phyloP scores from a whole-genome alignment of 2,113 vertebrate genomes.

The Varanus salvator region DNA sequence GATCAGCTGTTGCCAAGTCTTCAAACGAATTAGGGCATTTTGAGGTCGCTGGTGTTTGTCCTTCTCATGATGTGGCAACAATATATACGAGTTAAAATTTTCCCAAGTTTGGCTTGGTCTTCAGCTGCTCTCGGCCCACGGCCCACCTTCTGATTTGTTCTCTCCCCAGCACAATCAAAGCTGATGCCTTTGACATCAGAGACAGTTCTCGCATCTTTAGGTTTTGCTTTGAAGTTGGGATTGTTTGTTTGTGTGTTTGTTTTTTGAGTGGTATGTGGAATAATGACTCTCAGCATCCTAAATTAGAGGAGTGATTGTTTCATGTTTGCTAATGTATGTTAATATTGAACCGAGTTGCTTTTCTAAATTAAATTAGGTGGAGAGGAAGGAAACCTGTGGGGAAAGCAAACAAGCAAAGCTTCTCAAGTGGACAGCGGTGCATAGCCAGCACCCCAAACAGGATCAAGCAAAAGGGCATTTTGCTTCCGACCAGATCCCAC shows the following conservation, averaged over 20 bases:
- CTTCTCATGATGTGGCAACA: slow-evolving; percentile 60
- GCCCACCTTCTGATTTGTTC: background rate
- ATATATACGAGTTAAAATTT: slow-evolving; percentile 59
- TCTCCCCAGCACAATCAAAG: background rate
- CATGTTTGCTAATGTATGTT: background rate
- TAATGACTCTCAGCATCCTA: background rate
- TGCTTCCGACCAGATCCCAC: too few species aligned
- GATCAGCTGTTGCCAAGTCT: slow-evolving; percentile 64
- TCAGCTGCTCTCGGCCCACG: too few species aligned
- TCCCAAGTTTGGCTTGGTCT: background rate
- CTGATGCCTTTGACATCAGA: background rate
- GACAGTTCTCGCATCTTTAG: too few species aligned
- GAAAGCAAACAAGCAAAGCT: too few species aligned
- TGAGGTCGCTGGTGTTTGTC: slow-evolving; percentile 72
- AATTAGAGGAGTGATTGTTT: background rate
- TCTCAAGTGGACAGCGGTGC: too few species aligned
- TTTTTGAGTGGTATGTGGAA: background rate
- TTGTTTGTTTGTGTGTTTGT: too few species aligned
- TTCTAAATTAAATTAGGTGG: background rate
- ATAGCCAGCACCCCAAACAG: too few species aligned
- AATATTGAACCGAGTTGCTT: background rate
- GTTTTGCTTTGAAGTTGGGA: background rate
- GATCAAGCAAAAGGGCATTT: too few species aligned
- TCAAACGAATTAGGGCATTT: slow-evolving; percentile 65
- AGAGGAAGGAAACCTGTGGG: too few species aligned